Evolutionary conservation across 2,113 vertebrate species (phyloP), one percentile per base, ranked within the genome.

Genomic region (Gavia stellata): DNA sequence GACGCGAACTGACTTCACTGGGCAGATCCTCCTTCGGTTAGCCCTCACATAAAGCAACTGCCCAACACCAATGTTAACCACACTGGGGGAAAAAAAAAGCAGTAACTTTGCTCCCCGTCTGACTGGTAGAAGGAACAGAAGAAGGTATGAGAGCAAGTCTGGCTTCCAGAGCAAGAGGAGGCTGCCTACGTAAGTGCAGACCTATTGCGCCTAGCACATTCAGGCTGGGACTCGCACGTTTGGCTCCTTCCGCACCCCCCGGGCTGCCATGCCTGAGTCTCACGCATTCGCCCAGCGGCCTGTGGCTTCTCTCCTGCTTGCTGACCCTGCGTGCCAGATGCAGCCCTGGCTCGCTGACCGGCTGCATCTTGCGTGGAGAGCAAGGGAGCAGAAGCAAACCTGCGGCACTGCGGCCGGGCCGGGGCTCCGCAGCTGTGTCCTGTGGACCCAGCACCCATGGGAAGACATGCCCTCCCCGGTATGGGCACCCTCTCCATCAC

Each of bases 321-420:
- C 79, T 36, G 59, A 31, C 14, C 31, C 13, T 0, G 0, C 1
- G 50, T 6, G 9, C 40, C 58, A 49, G 73, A 33, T 5, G 67
- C 63, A 58, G 82, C 63, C 52, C 50, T 20, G 47, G 5, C 78
- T 38, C 0, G 1, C 62, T 26, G 67, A 25, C 55, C 14, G 12
- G 34, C 10, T 78, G 56, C 33, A 24, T 17, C 20, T 44, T 4
- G n/a, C 0, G 3, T 12, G 53, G 52, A 74, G 45, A 61, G 25
- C 13, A 44, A 44, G 0, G 2, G 28, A 77, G 38, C 33, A 70
- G 45, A 34, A 42, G 65, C 20, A 24, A 81, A 38, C 9, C 23
- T 7, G 1, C 1, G 3, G 44, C 38, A 26, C 63, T 13, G 59
- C 0, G 0, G 23, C 40, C 10, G 14, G 28, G 28, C 28, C 1